phyloP scores from a whole-genome alignment of 2,797 vertebrate species.

The Calcarius lapponicus region DNA sequence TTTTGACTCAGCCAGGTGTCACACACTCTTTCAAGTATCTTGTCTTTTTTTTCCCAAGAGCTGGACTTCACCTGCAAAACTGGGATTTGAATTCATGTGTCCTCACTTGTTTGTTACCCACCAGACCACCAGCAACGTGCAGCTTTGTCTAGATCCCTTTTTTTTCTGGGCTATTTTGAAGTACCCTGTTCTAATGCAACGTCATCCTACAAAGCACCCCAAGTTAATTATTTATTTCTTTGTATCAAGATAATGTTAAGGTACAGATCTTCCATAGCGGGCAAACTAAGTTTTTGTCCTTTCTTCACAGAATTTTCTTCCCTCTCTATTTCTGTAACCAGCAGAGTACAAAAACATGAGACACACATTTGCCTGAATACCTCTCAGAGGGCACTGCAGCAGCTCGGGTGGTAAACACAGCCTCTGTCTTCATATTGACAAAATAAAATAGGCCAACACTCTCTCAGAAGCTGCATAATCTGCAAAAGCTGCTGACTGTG shows the following conservation, averaged over 20 bases:
- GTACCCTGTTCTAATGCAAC: not conserved
- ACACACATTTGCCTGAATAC: not conserved
- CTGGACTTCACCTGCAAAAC: not conserved
- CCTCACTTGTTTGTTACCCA: not conserved
- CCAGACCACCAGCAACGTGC: not conserved
- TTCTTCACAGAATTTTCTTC: not conserved
- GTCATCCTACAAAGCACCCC: not conserved
- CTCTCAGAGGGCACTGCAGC: not conserved
- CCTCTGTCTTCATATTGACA: conserved; percentile 11
- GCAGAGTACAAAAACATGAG: not conserved
- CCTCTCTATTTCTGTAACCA: not conserved
- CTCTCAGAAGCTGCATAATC: conserved; percentile 11
- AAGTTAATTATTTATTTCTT: not conserved
- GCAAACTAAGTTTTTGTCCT: not conserved
- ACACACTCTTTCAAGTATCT: not conserved
- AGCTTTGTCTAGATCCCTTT: not conserved
- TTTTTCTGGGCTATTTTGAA: not conserved
- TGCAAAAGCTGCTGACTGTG: not conserved
- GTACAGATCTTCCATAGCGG: not conserved
- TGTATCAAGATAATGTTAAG: not conserved
- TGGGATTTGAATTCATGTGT: not conserved
- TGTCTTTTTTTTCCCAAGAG: not conserved
- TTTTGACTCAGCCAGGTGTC: not conserved
- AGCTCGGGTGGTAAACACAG: not conserved
- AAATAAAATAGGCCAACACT: conserved; percentile 32